phyloP scores from a whole-genome alignment of 1,140 invertebrate species.

The Rhagoletis zephyria region DNA sequence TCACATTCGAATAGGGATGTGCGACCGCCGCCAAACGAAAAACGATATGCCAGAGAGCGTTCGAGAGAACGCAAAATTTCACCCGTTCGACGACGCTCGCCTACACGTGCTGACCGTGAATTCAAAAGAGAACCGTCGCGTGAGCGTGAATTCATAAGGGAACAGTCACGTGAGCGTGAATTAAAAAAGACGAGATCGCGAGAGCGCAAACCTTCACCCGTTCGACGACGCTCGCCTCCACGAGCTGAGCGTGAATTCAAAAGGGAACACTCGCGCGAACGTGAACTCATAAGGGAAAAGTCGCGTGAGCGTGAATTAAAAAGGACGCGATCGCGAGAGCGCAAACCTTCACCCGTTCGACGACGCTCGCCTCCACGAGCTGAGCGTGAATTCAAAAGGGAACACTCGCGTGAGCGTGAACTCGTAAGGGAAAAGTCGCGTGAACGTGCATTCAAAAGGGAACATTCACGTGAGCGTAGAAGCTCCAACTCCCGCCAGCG shows the following conservation, averaged over 20 bases:
- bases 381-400: neutral
- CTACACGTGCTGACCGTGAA: neutral
- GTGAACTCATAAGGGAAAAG: neutral
- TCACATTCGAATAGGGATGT: neutral
- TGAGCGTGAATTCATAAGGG: neutral
- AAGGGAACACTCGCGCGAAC: neutral
- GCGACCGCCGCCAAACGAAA: neutral
- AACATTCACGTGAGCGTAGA: conserved; percentile 30
- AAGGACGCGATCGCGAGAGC: neutral
- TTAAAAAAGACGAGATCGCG: neutral
- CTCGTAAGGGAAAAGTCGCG: neutral
- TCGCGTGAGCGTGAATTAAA: neutral
- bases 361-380: neutral
- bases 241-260: neutral
- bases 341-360: neutral
- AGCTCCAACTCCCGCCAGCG: neutral
- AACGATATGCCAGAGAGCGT: neutral
- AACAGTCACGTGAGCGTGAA: neutral
- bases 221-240: neutral
- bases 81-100: neutral
- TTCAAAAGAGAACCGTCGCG: neutral
- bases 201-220: neutral
- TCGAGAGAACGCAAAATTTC: neutral
- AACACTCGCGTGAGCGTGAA: no score
- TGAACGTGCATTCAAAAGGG: neutral